A percentile compares a stretch with the other conserved stretches of the same genome.
phyloP scores from a whole-genome alignment of 2,797 vertebrate species.

The Argentina silus region DNA sequence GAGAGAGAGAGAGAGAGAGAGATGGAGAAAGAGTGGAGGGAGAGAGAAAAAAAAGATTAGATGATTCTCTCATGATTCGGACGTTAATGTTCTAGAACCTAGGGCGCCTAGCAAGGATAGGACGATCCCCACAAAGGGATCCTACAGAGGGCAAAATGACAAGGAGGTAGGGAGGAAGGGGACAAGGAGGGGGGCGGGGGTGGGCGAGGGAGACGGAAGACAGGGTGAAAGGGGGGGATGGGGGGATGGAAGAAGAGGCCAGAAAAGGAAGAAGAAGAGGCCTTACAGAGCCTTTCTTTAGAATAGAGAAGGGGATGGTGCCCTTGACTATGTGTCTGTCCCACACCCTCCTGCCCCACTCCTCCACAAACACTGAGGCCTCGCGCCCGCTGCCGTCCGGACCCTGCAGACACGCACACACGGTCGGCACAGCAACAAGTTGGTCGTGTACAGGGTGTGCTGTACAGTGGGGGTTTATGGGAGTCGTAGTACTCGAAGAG shows the following conservation, averaged over 20 bases:
- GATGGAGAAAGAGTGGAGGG: neutral
- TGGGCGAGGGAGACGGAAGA: constrained; percentile 35
- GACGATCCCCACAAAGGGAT: no score
- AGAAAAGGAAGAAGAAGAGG: constrained; percentile 43
- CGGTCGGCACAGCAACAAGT: constrained; percentile 16
- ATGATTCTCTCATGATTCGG: no score
- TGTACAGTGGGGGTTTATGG: constrained; percentile 35
- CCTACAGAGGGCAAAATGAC: no score
- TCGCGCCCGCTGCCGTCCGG: constrained; percentile 72
- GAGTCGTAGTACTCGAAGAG: constrained; percentile 16
- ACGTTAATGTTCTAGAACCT: no score
- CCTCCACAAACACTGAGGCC: constrained; percentile 80
- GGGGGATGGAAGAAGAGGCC: constrained; percentile 19
- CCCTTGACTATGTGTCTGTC: constrained; percentile 81
- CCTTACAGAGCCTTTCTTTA: constrained; percentile 81
- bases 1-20: neutral
- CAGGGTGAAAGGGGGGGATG: constrained; percentile 40
- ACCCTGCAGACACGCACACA: constrained; percentile 72
- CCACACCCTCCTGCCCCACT: constrained; percentile 84
- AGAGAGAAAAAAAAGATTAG: neutral
- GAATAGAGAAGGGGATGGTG: constrained; percentile 81
- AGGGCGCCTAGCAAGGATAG: neutral
- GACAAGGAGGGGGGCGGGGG: constrained; percentile 20
- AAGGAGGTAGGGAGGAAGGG: constrained; percentile 14
- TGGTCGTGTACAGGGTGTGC: constrained; percentile 28